Evolutionary conservation across 35 echinoderm and acorn worm species (phyloP).

Genomic region (Anneissia japonica): DNA sequence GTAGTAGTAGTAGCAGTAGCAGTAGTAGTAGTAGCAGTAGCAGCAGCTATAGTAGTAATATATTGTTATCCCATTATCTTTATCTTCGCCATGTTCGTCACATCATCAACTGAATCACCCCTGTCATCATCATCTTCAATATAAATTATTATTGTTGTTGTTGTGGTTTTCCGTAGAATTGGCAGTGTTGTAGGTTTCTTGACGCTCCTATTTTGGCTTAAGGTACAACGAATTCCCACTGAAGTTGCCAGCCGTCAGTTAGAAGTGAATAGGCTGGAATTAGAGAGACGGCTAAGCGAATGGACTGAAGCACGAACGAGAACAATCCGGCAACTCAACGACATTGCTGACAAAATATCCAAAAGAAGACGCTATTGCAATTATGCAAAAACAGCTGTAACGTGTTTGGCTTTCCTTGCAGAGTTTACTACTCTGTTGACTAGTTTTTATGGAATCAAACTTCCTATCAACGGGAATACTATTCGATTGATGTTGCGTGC

Average conservation of each 20-base stretch:
- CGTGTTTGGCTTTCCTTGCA: not conserved
- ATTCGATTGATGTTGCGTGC: not conserved
- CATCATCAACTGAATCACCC: too few relatives aligned
- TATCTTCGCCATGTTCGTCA: too few relatives aligned
- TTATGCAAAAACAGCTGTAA: not conserved
- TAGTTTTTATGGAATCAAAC: not conserved
- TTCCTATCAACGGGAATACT: not conserved
- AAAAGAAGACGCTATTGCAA: not conserved
- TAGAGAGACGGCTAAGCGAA: not conserved
- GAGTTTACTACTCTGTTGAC: not conserved
- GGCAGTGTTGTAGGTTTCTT: not conserved
- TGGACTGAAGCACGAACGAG: not conserved
- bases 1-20: too few relatives aligned
- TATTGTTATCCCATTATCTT: too few relatives aligned
- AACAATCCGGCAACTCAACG: not conserved
- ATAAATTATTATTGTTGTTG: too few relatives aligned
- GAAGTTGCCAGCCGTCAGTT: not conserved
- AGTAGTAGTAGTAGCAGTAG: too few relatives aligned
- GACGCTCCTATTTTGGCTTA: not conserved
- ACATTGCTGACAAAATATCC: not conserved
- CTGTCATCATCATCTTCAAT: too few relatives aligned
- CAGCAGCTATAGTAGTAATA: too few relatives aligned
- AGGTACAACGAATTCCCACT: not conserved
- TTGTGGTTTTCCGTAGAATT: too few relatives aligned
- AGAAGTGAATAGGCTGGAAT: not conserved